These are phyloP conservation scores for Procapra przewalskii DNA, from an alignment of 2,113 vertebrate genomes.

Conservation along the genomic window DNA sequence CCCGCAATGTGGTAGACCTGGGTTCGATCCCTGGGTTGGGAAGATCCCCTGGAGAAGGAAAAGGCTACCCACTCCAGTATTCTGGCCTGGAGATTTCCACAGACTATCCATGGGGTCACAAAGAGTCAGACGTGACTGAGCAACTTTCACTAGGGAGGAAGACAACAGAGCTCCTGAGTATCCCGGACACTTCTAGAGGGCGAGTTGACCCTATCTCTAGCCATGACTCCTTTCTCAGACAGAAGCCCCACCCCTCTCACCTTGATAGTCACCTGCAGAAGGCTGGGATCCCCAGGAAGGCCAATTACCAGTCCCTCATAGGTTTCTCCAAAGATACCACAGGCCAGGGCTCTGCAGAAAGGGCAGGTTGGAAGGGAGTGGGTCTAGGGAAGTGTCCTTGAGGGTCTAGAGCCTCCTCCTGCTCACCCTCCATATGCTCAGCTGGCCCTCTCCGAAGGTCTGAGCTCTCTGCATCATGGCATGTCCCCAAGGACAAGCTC, in stretches of 20 bases:
- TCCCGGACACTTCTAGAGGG: neutral
- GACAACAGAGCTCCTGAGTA: neutral
- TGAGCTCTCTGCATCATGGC: neutral
- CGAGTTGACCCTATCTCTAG: neutral
- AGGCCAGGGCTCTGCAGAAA: conserved; percentile 88
- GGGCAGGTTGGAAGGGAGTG: neutral
- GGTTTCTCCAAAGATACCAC: conserved; percentile 92
- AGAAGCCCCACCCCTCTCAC: conserved; percentile 76
- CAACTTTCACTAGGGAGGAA: conserved; percentile 70
- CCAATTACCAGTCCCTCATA: conserved; percentile 91
- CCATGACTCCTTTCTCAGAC: neutral
- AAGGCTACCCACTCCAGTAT: neutral
- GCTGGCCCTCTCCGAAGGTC: neutral
- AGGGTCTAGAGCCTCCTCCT: neutral
- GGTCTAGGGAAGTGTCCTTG: neutral
- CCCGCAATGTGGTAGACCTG: neutral
- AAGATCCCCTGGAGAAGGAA: neutral
- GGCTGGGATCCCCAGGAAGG: conserved; percentile 85
- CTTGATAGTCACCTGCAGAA: conserved; percentile 93
- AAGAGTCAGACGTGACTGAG: neutral
- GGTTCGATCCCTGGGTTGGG: neutral
- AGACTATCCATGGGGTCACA: neutral
- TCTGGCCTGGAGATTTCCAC: neutral
- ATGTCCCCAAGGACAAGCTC: neutral
- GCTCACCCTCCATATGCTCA: neutral